Evolutionary conservation across 2,888 invertebrate genomes (phyloP).

Genomic region (Scaptomyza flava): DNA sequence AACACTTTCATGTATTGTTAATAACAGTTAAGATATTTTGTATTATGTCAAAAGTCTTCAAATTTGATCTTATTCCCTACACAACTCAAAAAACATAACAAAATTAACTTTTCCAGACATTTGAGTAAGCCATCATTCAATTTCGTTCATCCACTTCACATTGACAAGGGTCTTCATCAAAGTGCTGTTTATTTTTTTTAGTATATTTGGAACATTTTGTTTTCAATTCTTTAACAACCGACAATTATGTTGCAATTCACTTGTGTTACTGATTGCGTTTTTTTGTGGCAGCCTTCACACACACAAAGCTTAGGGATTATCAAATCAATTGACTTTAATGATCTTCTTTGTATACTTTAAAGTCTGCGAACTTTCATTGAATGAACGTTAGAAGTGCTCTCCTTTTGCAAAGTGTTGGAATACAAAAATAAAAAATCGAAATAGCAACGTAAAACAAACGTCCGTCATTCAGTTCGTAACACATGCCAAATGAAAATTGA

Average conservation of each 20-base stretch:
- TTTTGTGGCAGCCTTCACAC: conserved; percentile 10
- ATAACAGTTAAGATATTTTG: not conserved
- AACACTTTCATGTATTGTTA: not conserved
- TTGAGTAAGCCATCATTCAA: conserved; percentile 26
- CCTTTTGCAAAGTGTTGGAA: conserved; percentile 24
- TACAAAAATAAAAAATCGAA: conserved; percentile 7
- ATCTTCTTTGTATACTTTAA: conserved; percentile 19
- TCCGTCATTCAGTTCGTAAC: conserved; percentile 56
- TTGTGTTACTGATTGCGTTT: conserved; percentile 28
- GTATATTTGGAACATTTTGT: conserved; percentile 37
- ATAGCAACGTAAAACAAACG: conserved; percentile 51
- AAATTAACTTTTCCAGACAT: conserved; percentile 10
- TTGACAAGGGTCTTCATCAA: conserved; percentile 39
- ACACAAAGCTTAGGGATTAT: conserved; percentile 46
- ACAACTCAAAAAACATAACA: not conserved
- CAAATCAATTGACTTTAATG: conserved; percentile 43
- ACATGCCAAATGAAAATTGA: conserved; percentile 47
- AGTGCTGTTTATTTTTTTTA: conserved; percentile 50
- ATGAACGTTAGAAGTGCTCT: conserved; percentile 17
- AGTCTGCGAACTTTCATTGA: conserved; percentile 19
- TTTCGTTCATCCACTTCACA: conserved; percentile 35
- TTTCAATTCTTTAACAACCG: conserved; percentile 17
- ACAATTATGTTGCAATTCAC: conserved; percentile 48
- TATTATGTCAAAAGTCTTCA: not conserved
- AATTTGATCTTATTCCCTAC: not conserved